phyloP scores from a whole-genome alignment of 2,888 invertebrate species.

The Amphipyra berbera region DNA sequence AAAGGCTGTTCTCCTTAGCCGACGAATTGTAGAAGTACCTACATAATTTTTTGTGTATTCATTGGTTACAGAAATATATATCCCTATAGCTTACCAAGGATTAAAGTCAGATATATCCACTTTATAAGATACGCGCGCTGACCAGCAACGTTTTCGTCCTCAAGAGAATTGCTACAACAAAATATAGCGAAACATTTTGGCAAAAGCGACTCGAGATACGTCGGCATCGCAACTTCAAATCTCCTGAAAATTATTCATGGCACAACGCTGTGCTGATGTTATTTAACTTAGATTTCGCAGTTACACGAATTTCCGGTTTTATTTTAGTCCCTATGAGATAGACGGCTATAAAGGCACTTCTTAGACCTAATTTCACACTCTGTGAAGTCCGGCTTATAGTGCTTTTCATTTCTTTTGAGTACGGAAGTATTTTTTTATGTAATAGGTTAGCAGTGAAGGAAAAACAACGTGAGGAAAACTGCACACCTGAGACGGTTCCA shows the following conservation, averaged over 20 bases:
- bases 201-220: slow-evolving; percentile 54
- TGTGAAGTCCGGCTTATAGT: slow-evolving; percentile 17
- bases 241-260: slow-evolving; percentile 56
- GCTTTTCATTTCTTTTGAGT: slow-evolving; percentile 22
- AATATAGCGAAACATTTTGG: slow-evolving; percentile 49
- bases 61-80: background rate
- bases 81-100: background rate
- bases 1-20: no score
- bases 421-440: background rate
- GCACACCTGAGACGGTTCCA: no score
- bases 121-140: slow-evolving; percentile 35
- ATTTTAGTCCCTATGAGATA: slow-evolving; percentile 43
- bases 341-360: slow-evolving; percentile 38
- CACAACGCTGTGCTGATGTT: slow-evolving; percentile 49
- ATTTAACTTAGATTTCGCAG: slow-evolving; percentile 54
- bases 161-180: slow-evolving; percentile 48
- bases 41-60: background rate
- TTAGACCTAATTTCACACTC: slow-evolving; percentile 30
- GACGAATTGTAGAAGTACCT: no score
- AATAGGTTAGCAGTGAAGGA: no score
- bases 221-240: slow-evolving; percentile 51
- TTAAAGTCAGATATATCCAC: slow-evolving; percentile 34
- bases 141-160: slow-evolving; percentile 36
- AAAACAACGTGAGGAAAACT: no score
- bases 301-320: slow-evolving; percentile 45